Conservation (phyloP, 1,140 invertebrate species). For the Hesperophylax magnus region DNA sequence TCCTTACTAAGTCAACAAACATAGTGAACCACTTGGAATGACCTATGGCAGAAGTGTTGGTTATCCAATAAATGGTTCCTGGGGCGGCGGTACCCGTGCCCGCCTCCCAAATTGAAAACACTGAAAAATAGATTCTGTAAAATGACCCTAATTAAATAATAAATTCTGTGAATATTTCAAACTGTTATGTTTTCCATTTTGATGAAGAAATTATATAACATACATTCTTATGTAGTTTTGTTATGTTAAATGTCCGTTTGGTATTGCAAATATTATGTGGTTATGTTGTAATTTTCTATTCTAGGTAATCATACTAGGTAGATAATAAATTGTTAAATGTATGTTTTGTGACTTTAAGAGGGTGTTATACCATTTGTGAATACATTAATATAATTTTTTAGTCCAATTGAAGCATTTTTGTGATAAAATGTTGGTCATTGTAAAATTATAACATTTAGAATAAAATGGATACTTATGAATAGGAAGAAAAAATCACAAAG, state of each 20-base stretch:
- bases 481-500: neutral
- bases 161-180: neutral
- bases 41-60: too few species aligned
- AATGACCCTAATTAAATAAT: neutral
- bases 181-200: neutral
- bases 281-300: conserved; percentile 14
- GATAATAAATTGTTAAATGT: conserved; percentile 32
- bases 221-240: neutral
- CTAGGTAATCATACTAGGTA: conserved; percentile 14
- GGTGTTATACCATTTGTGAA: conserved; percentile 6
- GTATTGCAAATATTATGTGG: neutral
- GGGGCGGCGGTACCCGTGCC: too few species aligned
- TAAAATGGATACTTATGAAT: neutral
- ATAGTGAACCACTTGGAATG: too few species aligned
- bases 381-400: conserved; percentile 13
- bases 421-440: conserved; percentile 29
- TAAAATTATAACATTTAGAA: neutral
- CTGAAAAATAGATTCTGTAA: too few species aligned
- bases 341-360: conserved; percentile 24
- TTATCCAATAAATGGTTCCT: too few species aligned
- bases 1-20: too few species aligned
- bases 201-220: neutral
- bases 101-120: too few species aligned
- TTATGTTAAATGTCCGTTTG: too few species aligned
- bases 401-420: conserved; percentile 30